Evolutionary conservation across 2,888 invertebrate genomes (phyloP), one percentile per base, ranked within the genome.

Genomic region (Desoria tigrina): DNA sequence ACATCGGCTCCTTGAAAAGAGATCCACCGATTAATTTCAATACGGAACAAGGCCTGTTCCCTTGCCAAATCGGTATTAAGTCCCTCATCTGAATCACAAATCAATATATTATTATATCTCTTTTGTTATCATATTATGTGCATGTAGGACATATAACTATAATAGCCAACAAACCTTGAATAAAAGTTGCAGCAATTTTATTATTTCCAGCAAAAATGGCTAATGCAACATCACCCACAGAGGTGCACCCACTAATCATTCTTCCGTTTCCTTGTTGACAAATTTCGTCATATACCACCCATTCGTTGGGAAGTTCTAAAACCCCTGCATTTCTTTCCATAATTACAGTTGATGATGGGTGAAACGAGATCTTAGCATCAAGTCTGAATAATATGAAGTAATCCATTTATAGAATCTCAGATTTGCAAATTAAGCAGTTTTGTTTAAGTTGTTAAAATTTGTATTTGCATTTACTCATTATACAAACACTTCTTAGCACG

Each of bases 241-340:
- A 80, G 0, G 95, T 94, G 66, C 88, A 89, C 73, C 89, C 89
- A 51, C 89, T 86, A 1, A 92, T 86, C 78, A 88, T 86, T 67
- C 90, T 88, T 60, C 86, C 83, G 21, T 86, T 83, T 0, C 87
- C 86, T 0, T 85, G 83, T 51, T 89, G 86, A 0, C 88, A 87
- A 80, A 94, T 88, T 80, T 94, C 94, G 78, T 92, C 92, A 78
- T 88, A 96, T 14, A 92, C 83, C 18, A 94, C 81, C 94, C 94
- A 96, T 77, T 92, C 89, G 14, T 88, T 86, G 0, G 89, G 87
- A 57, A 90, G 78, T 11, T 53, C 54, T 3, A 49, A 78, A 77
- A 51, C 18, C 9, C n/a, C 60, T 11, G 28, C 39, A 14, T 65
- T 59, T 49, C 50, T 61, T 24, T 54, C 68, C 4, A 58, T 39